Evolutionary conservation across 2,113 vertebrate species (phyloP), one percentile per base, ranked within the genome.

Genomic region (Tretioscincus oriximinensis): DNA sequence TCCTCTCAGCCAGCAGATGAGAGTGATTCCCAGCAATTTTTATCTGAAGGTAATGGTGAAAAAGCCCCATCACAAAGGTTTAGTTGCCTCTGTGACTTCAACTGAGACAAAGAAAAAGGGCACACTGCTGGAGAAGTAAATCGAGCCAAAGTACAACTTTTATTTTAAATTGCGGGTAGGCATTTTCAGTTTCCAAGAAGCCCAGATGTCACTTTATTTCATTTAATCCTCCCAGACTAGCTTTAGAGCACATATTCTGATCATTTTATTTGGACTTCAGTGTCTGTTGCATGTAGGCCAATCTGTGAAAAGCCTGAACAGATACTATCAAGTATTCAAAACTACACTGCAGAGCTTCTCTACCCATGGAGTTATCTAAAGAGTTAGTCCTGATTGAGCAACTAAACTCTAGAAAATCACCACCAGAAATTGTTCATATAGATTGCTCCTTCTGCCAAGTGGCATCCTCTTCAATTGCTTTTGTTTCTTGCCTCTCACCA

Each of bases 381-480:
- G 65, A 76, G 28, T 63, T 63, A 65, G 80, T 82, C 73, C 80
- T 82, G 80, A 82, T 26, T 76, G 73, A 81, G n/a, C 51, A 81
- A 76, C 10, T 12, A 76, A 76, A 47, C 66, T 66, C 80, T 54
- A 69, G 35, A 76, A 65, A 9, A 82, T 21, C 24, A 69, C 49
- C 41, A 21, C 9, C 31, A 35, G 49, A 69, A 54, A 69, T 18
- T 20, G 49, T 31, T 45, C 47, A n/a, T 5, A 22, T 5, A 14
- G 47, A 41, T 20, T 29, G 22, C 41, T 76, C 26, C 61, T 26
- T 75, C 73, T 28, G 49, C 51, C 8, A 10, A 8, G 16, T 64
- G 45, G 7, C 7, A 47, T 70, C 28, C 68, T 41, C 47, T n/a
- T 21, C 8, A 7, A 41, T 49, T n/a, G 10, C 16, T 24, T 73